These are phyloP conservation scores for Torymus auratus DNA, from an alignment of 2,888 invertebrate species.

Conservation along the genomic window DNA sequence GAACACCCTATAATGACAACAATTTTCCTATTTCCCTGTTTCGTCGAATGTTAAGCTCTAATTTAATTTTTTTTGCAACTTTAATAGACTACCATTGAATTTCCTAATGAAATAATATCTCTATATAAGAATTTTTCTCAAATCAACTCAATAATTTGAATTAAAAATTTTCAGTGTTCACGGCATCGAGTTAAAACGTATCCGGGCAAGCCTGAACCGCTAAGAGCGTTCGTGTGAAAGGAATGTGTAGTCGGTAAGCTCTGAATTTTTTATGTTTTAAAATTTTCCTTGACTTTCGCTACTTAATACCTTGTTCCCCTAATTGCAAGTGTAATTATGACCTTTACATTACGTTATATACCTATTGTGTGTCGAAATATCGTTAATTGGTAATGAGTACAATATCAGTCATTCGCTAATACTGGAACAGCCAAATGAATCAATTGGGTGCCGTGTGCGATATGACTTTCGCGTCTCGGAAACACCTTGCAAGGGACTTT, in stretches of 20 bases:
- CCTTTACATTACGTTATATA: slow-evolving; percentile 41
- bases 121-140: too few species aligned
- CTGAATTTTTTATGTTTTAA: slow-evolving; percentile 24
- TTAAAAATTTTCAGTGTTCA: slow-evolving; percentile 10
- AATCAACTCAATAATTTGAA: too few species aligned
- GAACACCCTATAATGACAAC: not conserved
- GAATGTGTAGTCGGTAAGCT: slow-evolving; percentile 30
- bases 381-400: slow-evolving; percentile 64
- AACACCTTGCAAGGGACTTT: slow-evolving; percentile 19
- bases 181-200: not conserved
- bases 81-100: not conserved
- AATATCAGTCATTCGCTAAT: slow-evolving; percentile 68
- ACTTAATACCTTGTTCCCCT: slow-evolving; percentile 66
- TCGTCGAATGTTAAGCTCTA: not conserved
- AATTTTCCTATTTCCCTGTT: not conserved
- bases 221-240: slow-evolving; percentile 15
- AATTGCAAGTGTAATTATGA: slow-evolving; percentile 62
- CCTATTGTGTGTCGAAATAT: slow-evolving; percentile 58
- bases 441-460: slow-evolving; percentile 37
- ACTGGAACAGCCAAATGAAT: slow-evolving; percentile 63
- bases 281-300: slow-evolving; percentile 42
- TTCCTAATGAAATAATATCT: too few species aligned
- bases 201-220: slow-evolving; percentile 34
- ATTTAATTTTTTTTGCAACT: too few species aligned
- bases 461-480: slow-evolving; percentile 4